phyloP scores from a whole-genome alignment of 2,797 vertebrate species.

The Sphaeramia orbicularis region DNA sequence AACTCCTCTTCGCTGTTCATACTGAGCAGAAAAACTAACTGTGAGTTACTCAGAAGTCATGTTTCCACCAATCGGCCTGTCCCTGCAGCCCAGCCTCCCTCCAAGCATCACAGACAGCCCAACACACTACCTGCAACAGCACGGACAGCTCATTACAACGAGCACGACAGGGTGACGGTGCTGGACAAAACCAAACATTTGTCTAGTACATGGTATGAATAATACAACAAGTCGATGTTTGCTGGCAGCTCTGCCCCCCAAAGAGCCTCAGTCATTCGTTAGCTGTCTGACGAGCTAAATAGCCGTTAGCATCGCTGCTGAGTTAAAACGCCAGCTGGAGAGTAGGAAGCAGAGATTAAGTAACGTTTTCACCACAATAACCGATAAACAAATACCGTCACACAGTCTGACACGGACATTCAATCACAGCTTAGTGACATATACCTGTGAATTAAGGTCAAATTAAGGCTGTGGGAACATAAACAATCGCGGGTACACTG shows the following conservation, averaged over 20 bases:
- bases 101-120: constrained; percentile 64
- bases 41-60: constrained; percentile 77
- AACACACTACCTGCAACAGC: constrained; percentile 58
- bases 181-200: background rate
- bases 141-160: constrained; percentile 44
- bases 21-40: constrained; percentile 69
- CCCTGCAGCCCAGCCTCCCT: constrained; percentile 48
- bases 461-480: constrained; percentile 36
- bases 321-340: constrained; percentile 12
- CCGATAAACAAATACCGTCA: background rate
- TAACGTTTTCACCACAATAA: constrained; percentile 4
- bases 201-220: background rate
- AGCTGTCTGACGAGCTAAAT: constrained; percentile 46
- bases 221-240: background rate
- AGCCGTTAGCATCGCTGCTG: constrained; percentile 59
- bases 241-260: background rate
- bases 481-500: constrained; percentile 62
- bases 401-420: background rate
- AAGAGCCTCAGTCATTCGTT: constrained; percentile 23
- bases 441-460: constrained; percentile 68
- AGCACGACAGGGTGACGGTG: background rate
- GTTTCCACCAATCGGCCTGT: constrained; percentile 63
- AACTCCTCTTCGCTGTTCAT: constrained; percentile 99
- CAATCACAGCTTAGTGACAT: background rate
- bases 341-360: background rate